These are phyloP conservation scores for Phortica variegata DNA, from an alignment of 1,140 invertebrate genomes.

Conservation along the genomic window DNA sequence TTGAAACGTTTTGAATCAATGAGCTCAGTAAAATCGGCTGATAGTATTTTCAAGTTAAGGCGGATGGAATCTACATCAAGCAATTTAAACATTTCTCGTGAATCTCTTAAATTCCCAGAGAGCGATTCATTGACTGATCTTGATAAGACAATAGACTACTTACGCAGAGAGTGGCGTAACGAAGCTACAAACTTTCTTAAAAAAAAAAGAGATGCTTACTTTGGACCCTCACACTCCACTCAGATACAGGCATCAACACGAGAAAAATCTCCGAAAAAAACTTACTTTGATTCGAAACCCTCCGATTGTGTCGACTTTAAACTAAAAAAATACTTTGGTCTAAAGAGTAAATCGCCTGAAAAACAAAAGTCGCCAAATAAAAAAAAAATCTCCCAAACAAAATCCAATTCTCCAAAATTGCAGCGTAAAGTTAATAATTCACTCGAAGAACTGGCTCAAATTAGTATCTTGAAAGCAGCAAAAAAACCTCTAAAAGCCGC, in stretches of 20 bases:
- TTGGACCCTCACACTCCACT: no score
- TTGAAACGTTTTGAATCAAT: constrained; percentile 49
- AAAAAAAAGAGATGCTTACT: constrained; percentile 47
- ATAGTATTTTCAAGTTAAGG: constrained; percentile 38
- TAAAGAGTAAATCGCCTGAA: constrained; percentile 33
- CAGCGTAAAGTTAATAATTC: constrained; percentile 27
- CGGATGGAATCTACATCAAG: constrained; percentile 50
- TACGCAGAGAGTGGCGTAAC: constrained; percentile 49
- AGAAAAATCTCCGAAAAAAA: constrained; percentile 8
- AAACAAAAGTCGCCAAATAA: constrained; percentile 41
- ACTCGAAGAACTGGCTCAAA: constrained; percentile 34
- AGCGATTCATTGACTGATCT: constrained; percentile 46
- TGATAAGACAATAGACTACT: constrained; percentile 50
- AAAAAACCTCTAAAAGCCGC: constrained; percentile 5
- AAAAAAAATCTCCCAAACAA: constrained; percentile 30
- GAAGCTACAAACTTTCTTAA: constrained; percentile 52
- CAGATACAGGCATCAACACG: constrained; percentile 27
- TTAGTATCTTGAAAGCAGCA: constrained; percentile 19
- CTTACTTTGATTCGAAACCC: constrained; percentile 1
- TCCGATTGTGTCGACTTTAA: constrained; percentile 41
- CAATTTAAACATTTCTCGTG: constrained; percentile 44
- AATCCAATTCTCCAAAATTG: constrained; percentile 12
- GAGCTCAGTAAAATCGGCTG: constrained; percentile 38
- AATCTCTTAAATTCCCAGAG: constrained; percentile 28
- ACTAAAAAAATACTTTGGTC: constrained; percentile 47